Evolutionary conservation across 2,113 vertebrate genomes (phyloP).

Genomic region (Neodon shergylaensis): DNA sequence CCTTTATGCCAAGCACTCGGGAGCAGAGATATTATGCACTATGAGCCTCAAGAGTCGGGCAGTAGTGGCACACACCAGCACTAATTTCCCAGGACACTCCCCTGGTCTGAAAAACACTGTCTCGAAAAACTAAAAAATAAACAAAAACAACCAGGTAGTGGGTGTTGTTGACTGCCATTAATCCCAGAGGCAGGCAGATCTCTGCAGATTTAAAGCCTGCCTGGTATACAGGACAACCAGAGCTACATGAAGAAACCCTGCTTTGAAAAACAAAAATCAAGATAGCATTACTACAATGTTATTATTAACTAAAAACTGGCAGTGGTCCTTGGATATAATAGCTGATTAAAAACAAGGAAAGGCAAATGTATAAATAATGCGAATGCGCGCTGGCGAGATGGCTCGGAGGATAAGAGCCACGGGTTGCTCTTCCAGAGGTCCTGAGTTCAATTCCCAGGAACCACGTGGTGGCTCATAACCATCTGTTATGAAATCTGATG

Average conservation of each 20-base stretch:
- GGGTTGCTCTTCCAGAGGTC: not conserved
- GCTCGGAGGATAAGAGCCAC: not conserved
- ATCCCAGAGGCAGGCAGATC: not conserved
- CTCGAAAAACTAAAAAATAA: too few relatives aligned
- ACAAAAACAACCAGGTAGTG: too few relatives aligned
- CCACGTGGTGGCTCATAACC: not conserved
- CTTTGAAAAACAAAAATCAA: not conserved
- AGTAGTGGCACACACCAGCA: not conserved
- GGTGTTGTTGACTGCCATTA: not conserved
- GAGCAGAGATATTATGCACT: too few relatives aligned
- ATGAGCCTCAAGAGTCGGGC: not conserved
- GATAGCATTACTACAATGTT: not conserved
- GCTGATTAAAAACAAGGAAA: too few relatives aligned
- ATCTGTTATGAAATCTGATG: not conserved
- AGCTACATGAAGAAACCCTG: not conserved
- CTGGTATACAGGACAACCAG: not conserved
- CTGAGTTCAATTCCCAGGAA: not conserved
- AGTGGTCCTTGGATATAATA: too few relatives aligned
- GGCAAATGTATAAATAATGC: too few relatives aligned
- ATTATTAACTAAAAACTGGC: not conserved
- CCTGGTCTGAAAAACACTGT: too few relatives aligned
- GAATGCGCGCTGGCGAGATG: not conserved
- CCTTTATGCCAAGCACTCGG: too few relatives aligned
- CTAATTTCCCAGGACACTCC: too few relatives aligned
- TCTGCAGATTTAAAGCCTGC: not conserved